Evolutionary conservation across 2,113 vertebrate genomes (phyloP), one percentile per base, ranked within the genome.

Genomic region (Stegastes partitus): DNA sequence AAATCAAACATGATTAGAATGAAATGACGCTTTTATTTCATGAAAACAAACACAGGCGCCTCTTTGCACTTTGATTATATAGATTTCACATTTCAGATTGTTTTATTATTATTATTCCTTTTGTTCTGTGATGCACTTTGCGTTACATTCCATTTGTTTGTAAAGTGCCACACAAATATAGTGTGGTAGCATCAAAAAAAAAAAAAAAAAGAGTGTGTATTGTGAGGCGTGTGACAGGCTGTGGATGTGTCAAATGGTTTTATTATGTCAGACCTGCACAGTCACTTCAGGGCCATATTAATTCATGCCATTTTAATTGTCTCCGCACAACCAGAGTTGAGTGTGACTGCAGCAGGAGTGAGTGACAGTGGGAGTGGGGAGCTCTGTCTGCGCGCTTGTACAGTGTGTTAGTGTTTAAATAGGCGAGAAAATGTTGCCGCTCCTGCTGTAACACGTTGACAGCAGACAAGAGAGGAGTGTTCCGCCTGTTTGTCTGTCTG

Each of bases 401-500:
- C 71, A 53, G 34, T 31, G 84, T 79, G 79, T 77, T 44, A 39
- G 77, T 64, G 80, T 87, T 88, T 87, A 86, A 82, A 90, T 11
- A 76, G 79, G 82, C 68, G 77, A 65, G 68, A 59, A 66, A 42
- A 42, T 14, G 4, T 4, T 42, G 45, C 68, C 79, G 68, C 3
- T 70, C 42, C 71, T 19, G 63, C 67, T 77, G 75, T 71, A 84
- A 81, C 85, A 42, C 26, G 87, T 80, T 93, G 92, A 92, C 92
- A 91, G 92, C 76, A 80, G 89, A 91, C 89, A 89, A 74, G 82
- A 76, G 64, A 45, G 65, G 25, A 54, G 53, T 26, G 91, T 77
- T 84, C 84, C 79, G 84, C 82, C 77, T 86, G 88, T 90, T 85
- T 89, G 87, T 88, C 83, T 90, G 85, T 63, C 75, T 87, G 84